These are phyloP conservation scores for Sebastiscus albofasciatus DNA, from an alignment of 2,797 vertebrate genomes.

Conservation along the genomic window DNA sequence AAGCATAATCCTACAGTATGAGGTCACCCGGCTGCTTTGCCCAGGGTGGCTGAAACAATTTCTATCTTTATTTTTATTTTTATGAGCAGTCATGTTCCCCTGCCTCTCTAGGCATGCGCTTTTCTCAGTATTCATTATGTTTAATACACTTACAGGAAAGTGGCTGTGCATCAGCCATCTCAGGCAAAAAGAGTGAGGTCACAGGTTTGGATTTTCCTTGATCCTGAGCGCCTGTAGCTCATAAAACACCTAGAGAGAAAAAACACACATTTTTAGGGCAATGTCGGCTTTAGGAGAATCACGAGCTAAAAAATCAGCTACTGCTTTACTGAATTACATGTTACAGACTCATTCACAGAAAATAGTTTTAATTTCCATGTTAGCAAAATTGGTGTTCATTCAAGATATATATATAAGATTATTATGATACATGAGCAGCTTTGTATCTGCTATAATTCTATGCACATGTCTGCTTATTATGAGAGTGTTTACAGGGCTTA, in stretches of 20 bases:
- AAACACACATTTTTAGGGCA: background rate
- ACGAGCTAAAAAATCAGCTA: background rate
- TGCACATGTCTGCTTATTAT: background rate
- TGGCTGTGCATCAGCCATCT: conserved; percentile 47
- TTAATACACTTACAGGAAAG: conserved; percentile 63
- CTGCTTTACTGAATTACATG: background rate
- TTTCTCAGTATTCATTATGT: conserved; percentile 54
- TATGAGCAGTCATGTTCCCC: conserved; percentile 38
- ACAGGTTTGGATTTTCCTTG: conserved; percentile 56
- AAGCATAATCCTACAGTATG: conserved; percentile 19
- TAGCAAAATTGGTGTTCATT: background rate
- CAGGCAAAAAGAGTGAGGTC: conserved; percentile 55
- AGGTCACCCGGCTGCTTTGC: conserved; percentile 34
- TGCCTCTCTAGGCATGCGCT: conserved; percentile 8
- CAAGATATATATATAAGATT: background rate
- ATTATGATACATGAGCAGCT: background rate
- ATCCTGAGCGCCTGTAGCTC: conserved; percentile 35
- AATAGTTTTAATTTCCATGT: background rate
- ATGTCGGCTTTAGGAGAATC: background rate
- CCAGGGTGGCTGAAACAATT: conserved; percentile 27
- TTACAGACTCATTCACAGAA: background rate
- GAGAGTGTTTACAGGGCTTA: background rate
- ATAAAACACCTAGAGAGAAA: conserved; percentile 56
- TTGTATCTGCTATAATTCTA: background rate
- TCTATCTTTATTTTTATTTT: conserved; percentile 41